Evolutionary conservation across 2,888 invertebrate species (phyloP).

Genomic region (Drosophila limbata): DNA sequence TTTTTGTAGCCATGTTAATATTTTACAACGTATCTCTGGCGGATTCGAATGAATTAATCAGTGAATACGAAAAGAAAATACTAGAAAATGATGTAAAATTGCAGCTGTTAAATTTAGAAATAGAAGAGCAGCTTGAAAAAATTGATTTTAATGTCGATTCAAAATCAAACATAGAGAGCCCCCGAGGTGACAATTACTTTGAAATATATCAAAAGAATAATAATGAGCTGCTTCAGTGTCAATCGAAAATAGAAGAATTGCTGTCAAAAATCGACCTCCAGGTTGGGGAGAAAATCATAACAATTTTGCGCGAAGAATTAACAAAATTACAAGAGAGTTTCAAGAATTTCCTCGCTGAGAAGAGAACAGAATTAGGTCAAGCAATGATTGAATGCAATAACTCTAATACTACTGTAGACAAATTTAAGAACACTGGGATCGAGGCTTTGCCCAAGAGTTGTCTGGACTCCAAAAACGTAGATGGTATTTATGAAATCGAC

Average conservation of each 20-base stretch:
- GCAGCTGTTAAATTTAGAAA: background rate
- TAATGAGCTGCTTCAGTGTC: background rate
- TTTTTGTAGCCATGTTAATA: background rate
- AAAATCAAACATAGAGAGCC: background rate
- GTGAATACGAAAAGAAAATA: background rate
- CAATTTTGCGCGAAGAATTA: background rate
- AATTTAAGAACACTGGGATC: background rate
- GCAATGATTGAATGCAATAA: background rate
- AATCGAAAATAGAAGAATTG: background rate
- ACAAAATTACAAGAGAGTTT: background rate
- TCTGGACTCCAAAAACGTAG: background rate
- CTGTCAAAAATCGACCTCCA: background rate
- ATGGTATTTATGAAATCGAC: slow-evolving; percentile 1
- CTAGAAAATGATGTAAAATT: background rate
- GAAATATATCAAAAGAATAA: background rate
- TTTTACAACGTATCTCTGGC: background rate
- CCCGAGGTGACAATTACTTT: background rate
- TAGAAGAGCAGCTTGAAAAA: background rate
- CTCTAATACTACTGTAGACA: background rate
- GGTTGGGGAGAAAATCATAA: background rate
- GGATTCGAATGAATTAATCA: background rate
- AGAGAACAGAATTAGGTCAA: background rate
- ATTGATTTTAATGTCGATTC: background rate
- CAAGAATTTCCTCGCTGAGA: background rate
- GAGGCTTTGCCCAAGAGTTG: background rate